phyloP scores from a whole-genome alignment of 2,113 vertebrate species.

The Acrocephalus arundinaceus region DNA sequence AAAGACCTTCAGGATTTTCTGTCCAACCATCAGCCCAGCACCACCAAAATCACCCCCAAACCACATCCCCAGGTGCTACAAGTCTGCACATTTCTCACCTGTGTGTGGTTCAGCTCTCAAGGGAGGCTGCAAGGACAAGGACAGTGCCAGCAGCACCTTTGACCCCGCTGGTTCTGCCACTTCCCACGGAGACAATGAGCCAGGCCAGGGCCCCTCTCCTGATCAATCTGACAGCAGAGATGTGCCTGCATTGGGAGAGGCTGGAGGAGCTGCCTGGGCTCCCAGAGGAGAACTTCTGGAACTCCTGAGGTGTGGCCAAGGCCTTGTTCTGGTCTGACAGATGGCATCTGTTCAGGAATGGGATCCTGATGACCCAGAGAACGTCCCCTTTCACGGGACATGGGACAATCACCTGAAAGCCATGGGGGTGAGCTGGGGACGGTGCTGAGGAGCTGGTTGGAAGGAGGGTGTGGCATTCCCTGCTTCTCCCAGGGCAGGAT shows the following conservation, averaged over 20 bases:
- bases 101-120: not conserved
- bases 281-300: not conserved
- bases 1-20: not conserved
- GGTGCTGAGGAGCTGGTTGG: not conserved
- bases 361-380: not conserved
- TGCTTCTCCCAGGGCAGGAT: not conserved
- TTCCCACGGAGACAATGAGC: accelerated
- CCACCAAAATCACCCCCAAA: not conserved
- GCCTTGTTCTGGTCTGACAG: not conserved
- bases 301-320: not conserved
- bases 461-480: not conserved
- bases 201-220: not conserved
- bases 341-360: not conserved
- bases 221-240: not conserved
- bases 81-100: not conserved
- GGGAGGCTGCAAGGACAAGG: not conserved
- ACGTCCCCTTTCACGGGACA: accelerated
- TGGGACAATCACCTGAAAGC: not conserved
- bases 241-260: not conserved
- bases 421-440: accelerated
- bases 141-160: not conserved
- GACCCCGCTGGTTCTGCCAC: not conserved
- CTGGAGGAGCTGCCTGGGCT: not conserved
- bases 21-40: not conserved
- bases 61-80: not conserved